Percentiles rank a stretch among this genome's conserved stretches.
phyloP scores from a whole-genome alignment of 2,888 invertebrate genomes.

The Neuroscelio doddi region DNA sequence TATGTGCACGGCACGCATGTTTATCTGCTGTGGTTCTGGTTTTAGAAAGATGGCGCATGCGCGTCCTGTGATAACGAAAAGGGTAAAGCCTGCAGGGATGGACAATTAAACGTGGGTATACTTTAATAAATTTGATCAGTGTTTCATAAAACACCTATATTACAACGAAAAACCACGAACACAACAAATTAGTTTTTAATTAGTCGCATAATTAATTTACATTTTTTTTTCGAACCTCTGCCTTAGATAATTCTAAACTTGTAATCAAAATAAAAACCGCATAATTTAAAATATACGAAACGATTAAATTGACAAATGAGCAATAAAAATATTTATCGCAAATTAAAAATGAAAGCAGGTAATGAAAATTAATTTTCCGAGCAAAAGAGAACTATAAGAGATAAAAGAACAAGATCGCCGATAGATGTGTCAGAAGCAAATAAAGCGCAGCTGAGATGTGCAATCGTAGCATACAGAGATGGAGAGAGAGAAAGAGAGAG shows the following conservation, averaged over 20 bases:
- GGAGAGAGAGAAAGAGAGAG: slow-evolving; percentile 40
- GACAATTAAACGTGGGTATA: slow-evolving; percentile 41
- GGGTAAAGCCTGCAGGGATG: slow-evolving; percentile 40
- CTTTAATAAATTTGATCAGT: slow-evolving; percentile 23
- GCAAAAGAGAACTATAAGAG: not conserved
- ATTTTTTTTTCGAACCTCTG: no score
- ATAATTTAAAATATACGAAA: no score
- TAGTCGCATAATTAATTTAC: no score
- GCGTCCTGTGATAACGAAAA: slow-evolving; percentile 41
- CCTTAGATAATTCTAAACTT: no score
- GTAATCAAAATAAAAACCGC: no score
- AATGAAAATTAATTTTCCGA: no score
- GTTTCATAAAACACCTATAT: slow-evolving; percentile 18
- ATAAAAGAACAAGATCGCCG: not conserved
- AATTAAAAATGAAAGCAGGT: no score
- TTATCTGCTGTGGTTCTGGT: slow-evolving; percentile 36
- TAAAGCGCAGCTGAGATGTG: slow-evolving; percentile 13
- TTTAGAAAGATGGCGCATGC: slow-evolving; percentile 46
- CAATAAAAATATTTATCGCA: no score
- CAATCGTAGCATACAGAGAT: slow-evolving; percentile 5
- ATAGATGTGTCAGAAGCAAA: slow-evolving; percentile 1
- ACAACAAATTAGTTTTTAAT: no score
- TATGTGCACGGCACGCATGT: slow-evolving; percentile 40
- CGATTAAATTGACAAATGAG: no score
- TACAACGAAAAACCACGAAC: not conserved